Base-by-base conservation (phyloP, 2,113 vertebrate species). In the Lepidothrix coronata region DNA sequence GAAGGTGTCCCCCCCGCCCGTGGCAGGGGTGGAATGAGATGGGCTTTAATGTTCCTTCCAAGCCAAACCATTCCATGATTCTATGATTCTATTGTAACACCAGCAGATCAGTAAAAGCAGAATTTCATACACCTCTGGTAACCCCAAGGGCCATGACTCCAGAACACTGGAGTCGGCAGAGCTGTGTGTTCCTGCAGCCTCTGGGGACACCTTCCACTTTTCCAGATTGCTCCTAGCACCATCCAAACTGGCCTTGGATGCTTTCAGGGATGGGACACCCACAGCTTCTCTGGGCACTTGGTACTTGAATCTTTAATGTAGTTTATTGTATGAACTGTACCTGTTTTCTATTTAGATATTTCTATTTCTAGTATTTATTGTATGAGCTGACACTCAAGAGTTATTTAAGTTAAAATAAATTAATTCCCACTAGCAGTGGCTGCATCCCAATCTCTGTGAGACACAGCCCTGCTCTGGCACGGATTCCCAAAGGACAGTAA, bases 401-500 rank as follows among this genome's bases (percentile, higher is more conserved):
- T 9, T 72, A 31, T 7, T 41, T 70, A 88, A 93, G 87, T 83
- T 92, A 58, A 77, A 94, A 41, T 39, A 51, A 96, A 95, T 96
- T 72, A 96, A 97, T 96, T 63, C 71, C 44, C 70, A 79, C 55
- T 41, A 96, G 57, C 88, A 88, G 92, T 78, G 66, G 85, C 81
- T 43, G 93, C 71, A 85, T 54, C 94, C 84, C 95, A 46, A 94
- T 86, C 94, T 96, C 72, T 33, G 54, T n/a, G 83, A 80, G 82
- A 35, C 85, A 96, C 96, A 98, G 93, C 82, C 85, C 59, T 70
- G 95, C 79, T 93, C 89, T 28, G 82, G 92, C 97, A 80, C 67
- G 48, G 82, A 46, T 85, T 96, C 96, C 97, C 96, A 23, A 16
- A 93, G 95, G 92, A 97, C 44, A 80, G 81, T 66, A 41, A 48